Conservation (phyloP, 1,140 invertebrate genomes). For the Phymastichus coffea region DNA sequence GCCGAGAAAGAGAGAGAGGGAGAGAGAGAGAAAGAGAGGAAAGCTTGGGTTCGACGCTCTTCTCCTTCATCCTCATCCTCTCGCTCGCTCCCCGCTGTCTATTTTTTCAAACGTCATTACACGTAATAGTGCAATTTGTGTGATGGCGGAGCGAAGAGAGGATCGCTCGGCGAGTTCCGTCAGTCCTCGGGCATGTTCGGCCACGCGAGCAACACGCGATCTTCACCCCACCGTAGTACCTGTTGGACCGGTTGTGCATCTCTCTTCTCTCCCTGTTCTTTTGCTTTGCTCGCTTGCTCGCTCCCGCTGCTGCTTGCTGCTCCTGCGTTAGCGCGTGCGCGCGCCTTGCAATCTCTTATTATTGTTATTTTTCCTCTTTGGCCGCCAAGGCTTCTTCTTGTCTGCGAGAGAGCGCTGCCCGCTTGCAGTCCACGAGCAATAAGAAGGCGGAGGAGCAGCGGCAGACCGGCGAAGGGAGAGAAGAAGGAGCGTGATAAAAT, state of each 20-base stretch:
- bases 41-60: too few species aligned
- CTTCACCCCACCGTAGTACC: constrained; percentile 28
- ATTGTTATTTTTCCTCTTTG: constrained; percentile 10
- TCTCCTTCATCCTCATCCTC: background rate
- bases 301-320: too few species aligned
- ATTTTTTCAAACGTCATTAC: constrained; percentile 39
- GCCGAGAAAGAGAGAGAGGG: too few species aligned
- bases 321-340: too few species aligned
- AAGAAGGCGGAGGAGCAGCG: background rate
- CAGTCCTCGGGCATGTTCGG: constrained; percentile 38
- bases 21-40: too few species aligned
- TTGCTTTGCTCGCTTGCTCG: too few species aligned
- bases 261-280: background rate
- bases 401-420: background rate
- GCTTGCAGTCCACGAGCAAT: background rate
- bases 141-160: constrained; percentile 32
- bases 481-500: constrained; percentile 27
- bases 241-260: constrained; percentile 32
- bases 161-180: constrained; percentile 37
- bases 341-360: constrained; percentile 8
- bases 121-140: constrained; percentile 47
- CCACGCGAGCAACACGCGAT: constrained; percentile 54
- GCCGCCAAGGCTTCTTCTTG: background rate
- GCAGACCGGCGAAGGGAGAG: constrained; percentile 9
- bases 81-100: too few species aligned